Conservation (phyloP, 2,797 vertebrate genomes). For the Myotis pilosus region DNA sequence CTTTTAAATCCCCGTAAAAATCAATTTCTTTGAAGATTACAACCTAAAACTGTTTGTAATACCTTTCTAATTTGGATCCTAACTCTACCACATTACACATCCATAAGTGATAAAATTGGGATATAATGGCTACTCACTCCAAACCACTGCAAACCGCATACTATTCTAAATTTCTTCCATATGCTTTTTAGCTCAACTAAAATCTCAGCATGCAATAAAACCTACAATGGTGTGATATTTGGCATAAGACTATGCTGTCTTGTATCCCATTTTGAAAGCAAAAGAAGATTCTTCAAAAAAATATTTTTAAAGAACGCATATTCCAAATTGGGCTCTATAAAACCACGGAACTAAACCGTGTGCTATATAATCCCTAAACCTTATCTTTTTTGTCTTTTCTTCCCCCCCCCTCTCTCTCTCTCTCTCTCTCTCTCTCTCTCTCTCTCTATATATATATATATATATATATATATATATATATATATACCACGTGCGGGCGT, state of each 20-base stretch:
- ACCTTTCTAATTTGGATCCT: not conserved
- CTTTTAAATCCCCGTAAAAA: not conserved
- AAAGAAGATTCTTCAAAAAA: conserved; percentile 5
- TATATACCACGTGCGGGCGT: not conserved
- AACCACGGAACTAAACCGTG: not conserved
- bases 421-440: too few relatives aligned
- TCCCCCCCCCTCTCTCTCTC: not conserved
- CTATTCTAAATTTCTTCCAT: not conserved
- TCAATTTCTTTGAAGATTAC: not conserved
- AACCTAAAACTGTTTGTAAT: not conserved
- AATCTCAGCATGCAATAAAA: not conserved
- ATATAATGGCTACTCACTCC: not conserved
- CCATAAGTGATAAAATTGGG: not conserved
- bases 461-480: not conserved
- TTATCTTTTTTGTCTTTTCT: not conserved
- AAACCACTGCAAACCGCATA: not conserved
- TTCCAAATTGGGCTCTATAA: not conserved
- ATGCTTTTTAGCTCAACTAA: conserved; percentile 10
- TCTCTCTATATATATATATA: too few relatives aligned
- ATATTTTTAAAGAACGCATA: not conserved
- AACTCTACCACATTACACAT: not conserved
- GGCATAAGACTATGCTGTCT: conserved; percentile 12
- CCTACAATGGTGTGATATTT: not conserved
- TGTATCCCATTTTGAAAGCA: not conserved
- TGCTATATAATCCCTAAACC: not conserved